Percentiles rank a stretch among this genome's conserved stretches.
Conservation (phyloP, 2,797 vertebrate species). For the Falco cherrug region DNA sequence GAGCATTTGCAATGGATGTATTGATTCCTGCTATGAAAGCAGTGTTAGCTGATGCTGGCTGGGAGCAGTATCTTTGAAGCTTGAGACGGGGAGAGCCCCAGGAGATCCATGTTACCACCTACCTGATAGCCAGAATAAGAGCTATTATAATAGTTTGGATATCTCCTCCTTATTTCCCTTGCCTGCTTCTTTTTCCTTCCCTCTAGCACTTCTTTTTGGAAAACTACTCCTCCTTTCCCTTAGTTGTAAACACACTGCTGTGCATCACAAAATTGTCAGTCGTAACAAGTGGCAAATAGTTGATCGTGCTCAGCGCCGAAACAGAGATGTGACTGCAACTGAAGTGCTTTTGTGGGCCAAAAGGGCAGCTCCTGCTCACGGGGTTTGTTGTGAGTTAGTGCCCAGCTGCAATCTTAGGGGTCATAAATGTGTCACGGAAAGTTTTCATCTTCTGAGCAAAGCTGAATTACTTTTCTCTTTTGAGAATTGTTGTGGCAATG, state of each 20-base stretch:
- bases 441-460: not conserved
- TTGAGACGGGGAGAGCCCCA: not conserved
- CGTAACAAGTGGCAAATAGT: not conserved
- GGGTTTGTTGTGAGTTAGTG: not conserved
- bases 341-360: not conserved
- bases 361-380: not conserved
- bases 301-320: not conserved
- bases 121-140: not conserved
- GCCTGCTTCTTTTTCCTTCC: not conserved
- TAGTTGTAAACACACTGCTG: not conserved
- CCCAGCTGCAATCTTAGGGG: fast-evolving
- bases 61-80: not conserved
- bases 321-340: not conserved
- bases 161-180: not conserved
- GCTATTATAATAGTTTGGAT: not conserved
- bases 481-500: not conserved
- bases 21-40: not conserved
- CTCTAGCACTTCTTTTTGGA: not conserved
- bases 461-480: not conserved
- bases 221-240: not conserved
- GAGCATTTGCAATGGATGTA: not conserved
- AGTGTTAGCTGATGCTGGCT: not conserved
- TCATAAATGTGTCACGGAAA: not conserved
- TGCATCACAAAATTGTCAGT: not conserved
- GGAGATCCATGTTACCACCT: not conserved